Evolutionary conservation across 2,113 vertebrate genomes (phyloP).

Genomic region (Paracanthobrama guichenoti): DNA sequence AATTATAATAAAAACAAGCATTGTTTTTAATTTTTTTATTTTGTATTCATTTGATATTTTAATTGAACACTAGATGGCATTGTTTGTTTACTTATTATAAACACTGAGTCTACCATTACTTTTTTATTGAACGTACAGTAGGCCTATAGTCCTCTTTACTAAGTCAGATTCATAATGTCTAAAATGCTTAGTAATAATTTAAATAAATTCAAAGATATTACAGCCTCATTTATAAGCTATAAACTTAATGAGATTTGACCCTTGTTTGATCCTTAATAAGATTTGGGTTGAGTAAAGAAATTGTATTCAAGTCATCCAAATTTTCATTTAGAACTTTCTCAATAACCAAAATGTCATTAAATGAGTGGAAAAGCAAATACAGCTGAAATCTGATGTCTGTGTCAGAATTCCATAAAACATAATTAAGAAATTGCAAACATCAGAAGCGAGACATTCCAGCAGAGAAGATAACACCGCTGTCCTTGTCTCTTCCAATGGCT

Average conservation of each 20-base stretch:
- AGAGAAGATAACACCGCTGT: neutral
- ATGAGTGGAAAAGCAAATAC: neutral
- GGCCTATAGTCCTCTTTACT: neutral
- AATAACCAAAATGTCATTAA: neutral
- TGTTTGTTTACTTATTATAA: neutral
- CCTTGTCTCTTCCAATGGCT: neutral
- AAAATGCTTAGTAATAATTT: neutral
- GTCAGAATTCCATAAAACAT: conserved; percentile 4
- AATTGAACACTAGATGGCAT: conserved; percentile 27
- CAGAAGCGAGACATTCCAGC: neutral
- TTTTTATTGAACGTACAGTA: neutral
- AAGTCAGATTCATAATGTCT: neutral
- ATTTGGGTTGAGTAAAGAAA: neutral
- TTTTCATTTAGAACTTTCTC: neutral
- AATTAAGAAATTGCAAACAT: neutral
- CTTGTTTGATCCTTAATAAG: conserved; percentile 10
- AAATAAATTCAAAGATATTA: neutral
- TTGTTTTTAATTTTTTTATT: neutral
- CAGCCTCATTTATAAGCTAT: neutral
- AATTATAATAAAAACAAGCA: neutral
- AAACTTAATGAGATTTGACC: neutral
- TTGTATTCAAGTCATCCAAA: neutral
- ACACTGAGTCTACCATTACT: neutral
- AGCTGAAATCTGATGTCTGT: neutral
- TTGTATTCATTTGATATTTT: neutral